A percentile compares a stretch with the other conserved stretches of the same genome.
Conservation (phyloP, 2,113 vertebrate species). For the Tor tambroides region DNA sequence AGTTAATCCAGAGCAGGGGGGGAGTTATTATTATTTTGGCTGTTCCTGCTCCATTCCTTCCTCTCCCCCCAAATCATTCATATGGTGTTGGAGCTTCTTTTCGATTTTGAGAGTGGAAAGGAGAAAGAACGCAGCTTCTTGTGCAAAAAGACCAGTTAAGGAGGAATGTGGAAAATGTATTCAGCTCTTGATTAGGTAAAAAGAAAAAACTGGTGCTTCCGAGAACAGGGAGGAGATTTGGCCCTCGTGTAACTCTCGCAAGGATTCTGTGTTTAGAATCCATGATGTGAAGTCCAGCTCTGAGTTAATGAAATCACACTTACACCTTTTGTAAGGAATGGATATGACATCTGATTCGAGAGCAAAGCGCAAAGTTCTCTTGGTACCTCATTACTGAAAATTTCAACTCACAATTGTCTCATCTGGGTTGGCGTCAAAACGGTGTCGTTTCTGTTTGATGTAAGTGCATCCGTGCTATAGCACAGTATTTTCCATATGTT, state of each 20-base stretch:
- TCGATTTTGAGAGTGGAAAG: constrained; percentile 13
- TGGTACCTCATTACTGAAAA: constrained; percentile 56
- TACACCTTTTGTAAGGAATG: constrained; percentile 48
- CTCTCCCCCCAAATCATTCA: constrained; percentile 34
- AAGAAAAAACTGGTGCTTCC: not conserved
- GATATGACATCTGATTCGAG: constrained; percentile 35
- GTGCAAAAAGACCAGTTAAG: constrained; percentile 19
- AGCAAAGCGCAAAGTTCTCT: constrained; percentile 35
- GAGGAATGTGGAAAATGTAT: constrained; percentile 9
- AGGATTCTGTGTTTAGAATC: constrained; percentile 43
- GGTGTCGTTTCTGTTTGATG: constrained; percentile 1
- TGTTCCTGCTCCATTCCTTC: not conserved
- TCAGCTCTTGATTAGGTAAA: constrained; percentile 30
- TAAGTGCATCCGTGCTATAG: not conserved
- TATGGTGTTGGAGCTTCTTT: constrained; percentile 44
- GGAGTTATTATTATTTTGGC: too few species aligned
- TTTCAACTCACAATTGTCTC: constrained; percentile 34
- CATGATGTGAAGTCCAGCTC: constrained; percentile 36
- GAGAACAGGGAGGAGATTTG: constrained; percentile 42
- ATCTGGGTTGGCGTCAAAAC: constrained; percentile 10
- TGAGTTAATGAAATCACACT: constrained; percentile 50
- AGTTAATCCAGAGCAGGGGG: too few species aligned
- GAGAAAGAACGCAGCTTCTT: not conserved
- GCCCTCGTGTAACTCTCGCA: constrained; percentile 21
- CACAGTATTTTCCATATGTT: not conserved